Evolutionary conservation across 2,888 invertebrate genomes (phyloP).

Genomic region (Epinotia demarniana): DNA sequence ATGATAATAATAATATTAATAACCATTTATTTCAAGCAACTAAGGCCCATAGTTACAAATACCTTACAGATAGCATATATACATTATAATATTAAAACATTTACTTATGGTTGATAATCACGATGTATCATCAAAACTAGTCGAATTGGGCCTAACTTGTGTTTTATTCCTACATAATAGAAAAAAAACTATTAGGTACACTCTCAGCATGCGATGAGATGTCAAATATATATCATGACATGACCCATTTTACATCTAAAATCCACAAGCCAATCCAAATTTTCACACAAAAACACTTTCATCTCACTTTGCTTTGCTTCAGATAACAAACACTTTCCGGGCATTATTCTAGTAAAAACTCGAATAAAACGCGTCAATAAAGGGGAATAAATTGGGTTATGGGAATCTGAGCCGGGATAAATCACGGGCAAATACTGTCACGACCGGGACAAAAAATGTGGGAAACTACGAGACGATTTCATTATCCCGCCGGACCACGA

Average conservation of each 20-base stretch:
- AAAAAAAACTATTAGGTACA: too few species aligned
- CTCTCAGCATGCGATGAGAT: too few species aligned
- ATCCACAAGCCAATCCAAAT: background rate
- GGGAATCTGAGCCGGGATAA: conserved; percentile 76
- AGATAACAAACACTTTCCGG: conserved; percentile 44
- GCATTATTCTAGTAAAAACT: conserved; percentile 55
- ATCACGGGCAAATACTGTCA: conserved; percentile 81
- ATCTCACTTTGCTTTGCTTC: background rate
- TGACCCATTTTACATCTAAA: background rate
- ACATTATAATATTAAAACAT: too few species aligned
- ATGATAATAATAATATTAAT: too few species aligned
- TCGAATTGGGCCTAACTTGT: too few species aligned
- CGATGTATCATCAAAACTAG: too few species aligned
- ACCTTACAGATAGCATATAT: too few species aligned
- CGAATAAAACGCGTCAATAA: conserved; percentile 62
- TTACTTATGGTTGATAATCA: too few species aligned
- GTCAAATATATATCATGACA: too few species aligned
- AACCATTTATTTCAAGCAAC: too few species aligned
- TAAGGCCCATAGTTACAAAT: too few species aligned
- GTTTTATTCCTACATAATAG: too few species aligned
- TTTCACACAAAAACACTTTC: conserved; percentile 3
- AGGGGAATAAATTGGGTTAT: conserved; percentile 76
- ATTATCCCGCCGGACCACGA: conserved; percentile 70
- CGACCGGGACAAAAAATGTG: conserved; percentile 75
- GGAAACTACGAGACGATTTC: conserved; percentile 72